Evolutionary conservation across 2,888 invertebrate species (phyloP).

Genomic region (Taenaris catops): DNA sequence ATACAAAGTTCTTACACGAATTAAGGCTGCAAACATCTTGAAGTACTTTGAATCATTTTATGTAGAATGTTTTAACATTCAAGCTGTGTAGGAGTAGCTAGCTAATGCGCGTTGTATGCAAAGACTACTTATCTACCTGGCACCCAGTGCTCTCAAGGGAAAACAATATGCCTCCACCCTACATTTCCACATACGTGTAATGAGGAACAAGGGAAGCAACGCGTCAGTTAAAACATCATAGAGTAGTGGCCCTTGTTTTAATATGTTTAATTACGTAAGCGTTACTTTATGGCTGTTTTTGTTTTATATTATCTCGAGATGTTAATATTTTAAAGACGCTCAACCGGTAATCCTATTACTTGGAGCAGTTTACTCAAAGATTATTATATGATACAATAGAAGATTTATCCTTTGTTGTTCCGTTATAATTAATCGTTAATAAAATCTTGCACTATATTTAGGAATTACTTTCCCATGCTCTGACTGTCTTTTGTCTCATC

Average conservation of each 20-base stretch:
- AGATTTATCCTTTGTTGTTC: too few relatives aligned
- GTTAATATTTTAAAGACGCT: too few relatives aligned
- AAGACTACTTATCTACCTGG: conserved; percentile 46
- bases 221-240: conserved; percentile 22
- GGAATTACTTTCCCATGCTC: too few relatives aligned
- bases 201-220: conserved; percentile 23
- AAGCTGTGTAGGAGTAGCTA: conserved; percentile 25
- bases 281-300: not conserved
- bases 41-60: not conserved
- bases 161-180: conserved; percentile 30
- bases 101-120: conserved; percentile 59
- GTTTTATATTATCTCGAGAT: conserved; percentile 1
- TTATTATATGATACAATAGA: too few relatives aligned
- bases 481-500: too few relatives aligned
- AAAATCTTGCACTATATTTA: too few relatives aligned
- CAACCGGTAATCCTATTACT: too few relatives aligned
- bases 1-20: too few relatives aligned
- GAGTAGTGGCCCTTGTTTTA: conserved; percentile 17
- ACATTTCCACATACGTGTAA: conserved; percentile 27
- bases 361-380: too few relatives aligned
- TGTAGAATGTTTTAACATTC: conserved; percentile 1
- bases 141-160: conserved; percentile 51
- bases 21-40: too few relatives aligned
- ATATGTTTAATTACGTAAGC: conserved; percentile 17
- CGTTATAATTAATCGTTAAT: too few relatives aligned